Base-by-base conservation (phyloP, 2,113 vertebrate genomes). In the Cygnus buccinator region DNA sequence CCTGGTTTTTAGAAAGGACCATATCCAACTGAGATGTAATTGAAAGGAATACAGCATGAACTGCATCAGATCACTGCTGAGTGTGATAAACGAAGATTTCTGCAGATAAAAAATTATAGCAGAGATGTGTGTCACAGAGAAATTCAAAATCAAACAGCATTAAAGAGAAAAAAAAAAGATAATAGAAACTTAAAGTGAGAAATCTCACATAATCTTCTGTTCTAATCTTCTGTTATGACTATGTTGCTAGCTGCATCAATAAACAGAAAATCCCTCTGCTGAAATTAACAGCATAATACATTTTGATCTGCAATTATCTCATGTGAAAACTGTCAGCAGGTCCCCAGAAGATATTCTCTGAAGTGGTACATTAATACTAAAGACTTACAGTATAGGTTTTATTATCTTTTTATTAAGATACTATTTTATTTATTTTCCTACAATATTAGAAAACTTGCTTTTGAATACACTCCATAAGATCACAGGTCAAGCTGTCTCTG, bases 291-390 rank as follows among this genome's bases (percentile, higher is more conserved):
- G 8, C 15, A 35, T 83, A 92, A 86, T 88, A 48, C 26, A 52
- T 77, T 81, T 77, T 92, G 65, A 94, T 97, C 76, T 84, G 65
- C 10, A 92, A 88, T 94, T 93, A 86, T 59, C 63, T 93, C 79
- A 73, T n/a, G 74, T 29, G 33, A 88, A 93, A 93, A 61, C 58
- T 68, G 73, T 87, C 89, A 93, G 70, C 31, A 70, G 43, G 62
- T 93, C 48, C 44, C 92, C 41, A 91, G 67, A 89, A 93, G 22
- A 74, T 46, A 70, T 7, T 63, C 28, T 94, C 44, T 84, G 59
- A 90, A 84, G 50, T 29, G 48, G 25, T 22, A 81, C 7, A 63
- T 82, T 86, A 67, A 81, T 35, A 23, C 5, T 84, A 50, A 93
- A 94, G 39, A 50, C 6, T 80, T 71, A 57, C 10, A 67, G 5